Base-by-base conservation (phyloP, 1,140 invertebrate species). In the Nylanderia fulva region DNA sequence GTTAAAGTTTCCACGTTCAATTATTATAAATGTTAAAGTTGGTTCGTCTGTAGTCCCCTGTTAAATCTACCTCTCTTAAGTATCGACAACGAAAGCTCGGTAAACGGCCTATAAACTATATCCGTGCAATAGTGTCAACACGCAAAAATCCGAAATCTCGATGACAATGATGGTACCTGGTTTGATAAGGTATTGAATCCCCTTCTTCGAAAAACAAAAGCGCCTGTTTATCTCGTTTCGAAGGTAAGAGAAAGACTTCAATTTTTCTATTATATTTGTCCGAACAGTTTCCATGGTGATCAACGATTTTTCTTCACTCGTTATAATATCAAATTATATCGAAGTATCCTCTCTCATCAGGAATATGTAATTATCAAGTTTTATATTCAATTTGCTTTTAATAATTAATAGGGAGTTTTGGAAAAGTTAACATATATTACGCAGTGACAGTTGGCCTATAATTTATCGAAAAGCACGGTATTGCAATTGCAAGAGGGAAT, bases 1-100 rank as follows among this genome's bases (percentile, higher is more conserved):
- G 58, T 92, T 92, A 80, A 90, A 92, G 89, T 92, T 91, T 90
- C 27, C 90, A 89, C 88, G 87, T 93, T 93, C 90, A 86, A 92
- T 92, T 92, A 93, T 87, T 87, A 86, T 90, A 90, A 69, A 89
- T 90, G 87, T 90, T 87, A 86, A 64, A 79, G 61, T 84, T 74
- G 56, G 48, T 58, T 84, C 60, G 56, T 80, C 87, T 76, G n/a
- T 88, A 89, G 64, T 58, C 27, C 21, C 76, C 66, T 56, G 61
- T 88, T 60, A 21, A 86, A 89, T 83, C 88, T 89, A 89, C 88
- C 86, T 86, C 85, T 80, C 61, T 83, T 69, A 69, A 84, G 69
- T 76, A 58, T 77, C 61, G 83, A 90, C 88, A 88, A 90, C 72
- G 84, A 90, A 88, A 39, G 52, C 13, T n/a, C 54, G 45, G 54